phyloP scores from a whole-genome alignment of 1,140 invertebrate species.

The Drosophila micromelanica region DNA sequence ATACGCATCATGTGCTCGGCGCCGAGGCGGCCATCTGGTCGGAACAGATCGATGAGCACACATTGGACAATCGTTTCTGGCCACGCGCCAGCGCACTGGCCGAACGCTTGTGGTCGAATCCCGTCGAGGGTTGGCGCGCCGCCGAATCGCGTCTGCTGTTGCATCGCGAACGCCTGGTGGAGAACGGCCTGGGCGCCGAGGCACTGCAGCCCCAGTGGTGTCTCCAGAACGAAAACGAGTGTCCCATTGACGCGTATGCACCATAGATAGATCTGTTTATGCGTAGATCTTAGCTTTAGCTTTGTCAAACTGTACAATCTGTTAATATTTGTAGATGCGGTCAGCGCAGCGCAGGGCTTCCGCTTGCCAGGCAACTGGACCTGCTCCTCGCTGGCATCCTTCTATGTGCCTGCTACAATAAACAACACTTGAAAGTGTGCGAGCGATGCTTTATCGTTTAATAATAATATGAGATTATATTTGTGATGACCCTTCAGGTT shows the following conservation, averaged over 20 bases:
- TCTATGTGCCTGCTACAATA: slow-evolving; percentile 53
- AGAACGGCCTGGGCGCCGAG: slow-evolving; percentile 89
- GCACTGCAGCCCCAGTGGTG: slow-evolving; percentile 93
- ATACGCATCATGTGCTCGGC: slow-evolving; percentile 87
- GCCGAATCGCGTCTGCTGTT: slow-evolving; percentile 89
- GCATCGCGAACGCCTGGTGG: slow-evolving; percentile 89
- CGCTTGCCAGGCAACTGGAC: slow-evolving; percentile 8
- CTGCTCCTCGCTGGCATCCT: slow-evolving; percentile 16
- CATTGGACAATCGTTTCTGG: slow-evolving; percentile 90
- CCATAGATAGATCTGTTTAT: slow-evolving; percentile 42
- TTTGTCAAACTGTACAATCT: slow-evolving; percentile 29
- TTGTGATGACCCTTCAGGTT: slow-evolving; percentile 16
- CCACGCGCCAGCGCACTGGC: slow-evolving; percentile 91
- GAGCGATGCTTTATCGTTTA: slow-evolving; percentile 62
- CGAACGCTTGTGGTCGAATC: slow-evolving; percentile 92
- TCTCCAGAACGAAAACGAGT: slow-evolving; percentile 90
- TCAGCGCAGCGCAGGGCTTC: slow-evolving; percentile 7
- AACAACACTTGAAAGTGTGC: slow-evolving; percentile 44
- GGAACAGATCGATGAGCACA: slow-evolving; percentile 89
- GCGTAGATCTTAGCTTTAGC: slow-evolving; percentile 6
- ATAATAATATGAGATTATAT: slow-evolving; percentile 75
- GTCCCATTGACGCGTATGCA: slow-evolving; percentile 84
- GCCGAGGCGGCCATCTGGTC: slow-evolving; percentile 92
- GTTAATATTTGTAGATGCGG: slow-evolving; percentile 50
- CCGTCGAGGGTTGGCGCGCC: slow-evolving; percentile 86